Percentiles rank a stretch among this genome's conserved stretches.
phyloP scores from a whole-genome alignment of 2,113 vertebrate genomes.

The Oenanthe melanoleuca region DNA sequence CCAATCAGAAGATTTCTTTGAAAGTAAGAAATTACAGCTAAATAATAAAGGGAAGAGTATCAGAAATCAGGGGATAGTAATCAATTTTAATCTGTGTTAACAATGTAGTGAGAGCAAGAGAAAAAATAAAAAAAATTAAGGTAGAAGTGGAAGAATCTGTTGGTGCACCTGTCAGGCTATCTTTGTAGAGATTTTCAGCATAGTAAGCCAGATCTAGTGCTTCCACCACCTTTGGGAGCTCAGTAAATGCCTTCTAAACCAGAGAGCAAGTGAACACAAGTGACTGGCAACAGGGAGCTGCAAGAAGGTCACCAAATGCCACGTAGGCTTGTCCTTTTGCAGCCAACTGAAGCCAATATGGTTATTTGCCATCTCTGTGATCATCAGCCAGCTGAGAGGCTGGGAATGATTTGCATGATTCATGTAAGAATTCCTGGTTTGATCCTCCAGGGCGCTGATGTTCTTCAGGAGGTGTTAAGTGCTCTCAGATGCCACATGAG shows the following conservation, averaged over 20 bases:
- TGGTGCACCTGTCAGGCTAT: background rate
- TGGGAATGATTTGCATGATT: background rate
- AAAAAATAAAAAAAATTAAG: background rate
- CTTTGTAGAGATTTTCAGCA: background rate
- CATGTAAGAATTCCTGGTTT: background rate
- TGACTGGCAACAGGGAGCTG: background rate
- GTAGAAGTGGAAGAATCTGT: background rate
- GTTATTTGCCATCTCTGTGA: background rate
- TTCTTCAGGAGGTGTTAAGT: constrained; percentile 4
- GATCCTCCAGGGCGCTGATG: background rate
- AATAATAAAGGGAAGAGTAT: background rate
- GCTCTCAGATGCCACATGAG: background rate
- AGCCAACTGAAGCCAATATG: background rate
- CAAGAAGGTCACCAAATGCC: background rate
- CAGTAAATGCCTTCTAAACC: background rate
- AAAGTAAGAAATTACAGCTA: background rate
- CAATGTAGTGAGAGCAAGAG: background rate
- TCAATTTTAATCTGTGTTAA: background rate
- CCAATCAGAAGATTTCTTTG: background rate
- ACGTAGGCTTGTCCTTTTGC: background rate
- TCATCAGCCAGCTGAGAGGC: background rate
- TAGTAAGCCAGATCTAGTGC: background rate
- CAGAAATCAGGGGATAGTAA: background rate
- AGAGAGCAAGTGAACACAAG: background rate
- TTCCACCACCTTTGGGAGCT: background rate